Base-by-base conservation (phyloP, 92 coral and sea anemone genomes). In the Palythoa heliodiscus region DNA sequence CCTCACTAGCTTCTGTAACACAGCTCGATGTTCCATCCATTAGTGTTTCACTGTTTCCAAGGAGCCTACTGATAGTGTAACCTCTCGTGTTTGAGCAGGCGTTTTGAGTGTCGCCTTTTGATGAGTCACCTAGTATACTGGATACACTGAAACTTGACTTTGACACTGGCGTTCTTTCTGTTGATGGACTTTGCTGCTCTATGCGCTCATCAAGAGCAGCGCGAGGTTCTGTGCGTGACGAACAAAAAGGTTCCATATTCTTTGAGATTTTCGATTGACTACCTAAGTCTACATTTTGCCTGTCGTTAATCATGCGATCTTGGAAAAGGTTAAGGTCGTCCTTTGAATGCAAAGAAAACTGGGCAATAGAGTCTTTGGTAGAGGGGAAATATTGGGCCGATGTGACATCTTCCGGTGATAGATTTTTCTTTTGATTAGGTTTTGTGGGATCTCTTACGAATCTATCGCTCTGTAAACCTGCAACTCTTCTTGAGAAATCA, bases 71-170 rank as follows among this genome's bases (percentile, higher is more conserved):
- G 57, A 94, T 94, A 69, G 92, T 86, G 76, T 88, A 92, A 12
- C 95, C 84, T 43, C 84, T 73, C 35, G 93, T 86, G 12, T 90
- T 88, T 10, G 90, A 57, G 17, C 75, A 70, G 52, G 88, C 58
- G 8, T 83, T 86, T 3, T 89, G 82, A 64, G 89, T 71, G 17
- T 71, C 78, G 25, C 54, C 7, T 24, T 66, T 47, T 23, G 84
- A 14, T 3, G 53, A 20, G 40, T 88, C 90, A 25, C 98, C 98
- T 47, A 94, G 87, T 37, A 94, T 78, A 61, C 98, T 92, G 12
- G 92, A 94, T 3, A 94, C 98, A 73, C 98, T 94, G 71, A 92
- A 94, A 76, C 88, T 92, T 67, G 93, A 88, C 40, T 70, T 66
- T 66, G 84, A 66, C 84, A 80, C 61, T 19, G 84, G 3, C 13